Evolutionary conservation across 2,888 invertebrate genomes (phyloP), one percentile per base, ranked within the genome.

Genomic region (Pyrochroa serraticornis): DNA sequence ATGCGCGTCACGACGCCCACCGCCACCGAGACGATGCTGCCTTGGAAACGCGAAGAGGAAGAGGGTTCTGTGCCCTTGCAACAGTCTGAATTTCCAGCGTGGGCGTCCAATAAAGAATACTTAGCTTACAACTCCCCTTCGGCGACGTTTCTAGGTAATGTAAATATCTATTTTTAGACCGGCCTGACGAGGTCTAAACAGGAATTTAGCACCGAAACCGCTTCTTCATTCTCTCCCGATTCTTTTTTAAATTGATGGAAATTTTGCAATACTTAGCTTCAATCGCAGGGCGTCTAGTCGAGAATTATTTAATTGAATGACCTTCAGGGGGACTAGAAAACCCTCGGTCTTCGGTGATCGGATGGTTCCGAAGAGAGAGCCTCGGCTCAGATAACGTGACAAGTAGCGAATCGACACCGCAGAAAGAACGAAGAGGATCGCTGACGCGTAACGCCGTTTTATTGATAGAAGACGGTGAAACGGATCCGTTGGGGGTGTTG

Each of bases 51-150:
- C 5, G 87, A 85, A 62, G 91, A 90, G 70, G 92, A 91, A 71
- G 87, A 87, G 8, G 82, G 84, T 56, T 86, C 86, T 12, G 85
- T 85, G 42, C 81, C 82, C 14, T 71, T 77, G 82, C 87, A 68
- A 85, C 89, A 67, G 79, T 90, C 91, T 38, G 95, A 96, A 78
- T 95, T 95, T 76, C 96, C 96, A 7, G 89, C 94, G 8, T 97
- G 96, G 96, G 95, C 95, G 39, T 92, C 93, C 33, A 96, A 95
- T 78, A 93, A 95, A 77, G 95, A 96, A 74, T 96, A 96, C 76
- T 82, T 95, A 71, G 91, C 93, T 8, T 95, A 95, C 75, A 92
- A 89, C 77, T 95, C 95, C 47, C 95, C 95, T 1, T 93, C 93
- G 7, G 92, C 93, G 46, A 95, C 94, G 53, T 93, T 93, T 81